Percentiles rank a stretch among this genome's conserved stretches.
These are phyloP conservation scores for Pardalotus punctatus DNA, from an alignment of 2,113 vertebrate genomes.

Conservation along the genomic window DNA sequence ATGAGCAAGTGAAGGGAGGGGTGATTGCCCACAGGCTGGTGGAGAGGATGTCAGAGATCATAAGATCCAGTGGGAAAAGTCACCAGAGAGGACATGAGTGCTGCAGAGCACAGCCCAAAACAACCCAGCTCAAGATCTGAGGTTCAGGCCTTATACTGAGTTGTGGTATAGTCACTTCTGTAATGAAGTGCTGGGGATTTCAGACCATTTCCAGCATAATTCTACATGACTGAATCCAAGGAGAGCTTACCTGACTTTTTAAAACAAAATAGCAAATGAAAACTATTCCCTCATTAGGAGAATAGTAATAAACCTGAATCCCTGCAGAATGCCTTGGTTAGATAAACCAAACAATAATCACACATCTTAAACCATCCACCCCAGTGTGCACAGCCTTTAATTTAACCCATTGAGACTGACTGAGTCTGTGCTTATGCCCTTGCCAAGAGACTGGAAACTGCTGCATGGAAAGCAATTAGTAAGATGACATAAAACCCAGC, in stretches of 20 bases:
- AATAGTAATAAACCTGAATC: background rate
- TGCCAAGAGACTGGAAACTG: background rate
- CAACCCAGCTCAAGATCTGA: background rate
- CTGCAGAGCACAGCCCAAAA: background rate
- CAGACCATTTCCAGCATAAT: background rate
- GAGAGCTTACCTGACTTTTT: background rate
- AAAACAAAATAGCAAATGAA: background rate
- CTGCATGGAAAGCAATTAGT: background rate
- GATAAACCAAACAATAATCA: background rate
- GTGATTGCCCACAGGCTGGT: rapidly evolving
- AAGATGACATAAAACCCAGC: background rate
- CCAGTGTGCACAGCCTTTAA: background rate
- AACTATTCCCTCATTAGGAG: background rate
- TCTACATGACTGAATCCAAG: background rate
- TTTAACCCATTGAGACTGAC: background rate
- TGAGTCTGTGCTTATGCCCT: background rate
- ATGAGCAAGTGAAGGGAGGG: rapidly evolving
- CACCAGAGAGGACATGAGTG: rapidly evolving
- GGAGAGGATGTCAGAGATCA: background rate
- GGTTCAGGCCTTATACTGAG: background rate
- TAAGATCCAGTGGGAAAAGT: background rate
- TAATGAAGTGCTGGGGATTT: background rate
- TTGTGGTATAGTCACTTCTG: background rate
- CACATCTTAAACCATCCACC: background rate
- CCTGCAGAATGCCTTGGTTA: background rate